Conservation (phyloP, 2,888 invertebrate genomes). For the Criorhina ranunculi region DNA sequence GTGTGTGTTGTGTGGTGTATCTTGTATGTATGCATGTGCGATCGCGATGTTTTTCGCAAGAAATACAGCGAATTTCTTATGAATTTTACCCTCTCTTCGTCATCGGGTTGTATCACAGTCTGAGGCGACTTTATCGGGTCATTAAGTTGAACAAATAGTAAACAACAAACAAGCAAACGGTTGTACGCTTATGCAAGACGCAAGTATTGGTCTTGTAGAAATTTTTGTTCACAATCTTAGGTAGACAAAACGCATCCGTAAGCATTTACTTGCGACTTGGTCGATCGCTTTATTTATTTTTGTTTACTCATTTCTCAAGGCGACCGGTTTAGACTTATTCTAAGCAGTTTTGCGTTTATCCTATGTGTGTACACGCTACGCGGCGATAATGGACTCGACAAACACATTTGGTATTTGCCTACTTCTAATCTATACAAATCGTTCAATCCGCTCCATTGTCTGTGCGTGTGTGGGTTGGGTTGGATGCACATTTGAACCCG, state of each 20-base stretch:
- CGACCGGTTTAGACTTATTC: conserved; percentile 44
- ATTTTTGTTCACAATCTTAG: not conserved
- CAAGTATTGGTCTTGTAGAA: conserved; percentile 3
- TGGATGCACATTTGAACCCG: conserved; percentile 3
- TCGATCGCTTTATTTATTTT: conserved; percentile 42
- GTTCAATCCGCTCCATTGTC: conserved; percentile 18
- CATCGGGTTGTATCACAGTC: conserved; percentile 20
- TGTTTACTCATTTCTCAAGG: conserved; percentile 65
- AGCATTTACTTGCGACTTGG: conserved; percentile 24
- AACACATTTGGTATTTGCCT: conserved; percentile 55
- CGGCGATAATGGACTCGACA: conserved; percentile 49
- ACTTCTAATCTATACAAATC: conserved; percentile 47
- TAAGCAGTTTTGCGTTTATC: conserved; percentile 31
- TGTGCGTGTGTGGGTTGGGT: conserved; percentile 5
- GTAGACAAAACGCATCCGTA: conserved; percentile 5
- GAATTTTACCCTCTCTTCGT: conserved; percentile 26
- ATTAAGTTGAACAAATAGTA: conserved; percentile 72
- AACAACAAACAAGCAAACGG: conserved; percentile 63
- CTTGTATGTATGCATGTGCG: conserved; percentile 19
- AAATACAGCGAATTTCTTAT: conserved; percentile 71
- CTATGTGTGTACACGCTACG: conserved; percentile 31
- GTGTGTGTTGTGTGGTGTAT: conserved; percentile 2
- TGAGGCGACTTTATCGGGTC: conserved; percentile 70
- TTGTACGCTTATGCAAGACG: conserved; percentile 23
- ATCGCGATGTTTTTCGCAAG: conserved; percentile 67